Conservation (phyloP, 2,888 invertebrate species). For the Parelbella ahira region DNA sequence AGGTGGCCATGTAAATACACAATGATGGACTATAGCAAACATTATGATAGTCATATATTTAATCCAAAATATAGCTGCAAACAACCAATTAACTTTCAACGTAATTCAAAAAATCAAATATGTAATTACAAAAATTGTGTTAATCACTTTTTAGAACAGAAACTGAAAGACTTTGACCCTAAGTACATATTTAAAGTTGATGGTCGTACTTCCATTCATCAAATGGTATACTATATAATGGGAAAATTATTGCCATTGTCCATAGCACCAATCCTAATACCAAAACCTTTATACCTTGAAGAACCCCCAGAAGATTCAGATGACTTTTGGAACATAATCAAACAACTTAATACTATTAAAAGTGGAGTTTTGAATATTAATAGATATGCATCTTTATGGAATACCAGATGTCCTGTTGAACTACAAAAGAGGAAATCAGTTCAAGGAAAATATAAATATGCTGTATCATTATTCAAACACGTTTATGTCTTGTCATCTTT, state of each 20-base stretch:
- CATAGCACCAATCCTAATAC: constrained; percentile 54
- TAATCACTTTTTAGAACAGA: constrained; percentile 67
- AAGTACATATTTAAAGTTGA: constrained; percentile 80
- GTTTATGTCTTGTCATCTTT: constrained; percentile 80
- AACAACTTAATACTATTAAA: constrained; percentile 46
- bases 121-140: constrained; percentile 70
- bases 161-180: constrained; percentile 74
- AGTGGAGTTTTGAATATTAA: constrained; percentile 49
- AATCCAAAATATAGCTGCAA: constrained; percentile 68
- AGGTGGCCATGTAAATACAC: constrained; percentile 59
- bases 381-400: constrained; percentile 78
- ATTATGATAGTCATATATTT: constrained; percentile 43
- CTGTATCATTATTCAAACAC: constrained; percentile 82
- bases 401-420: constrained; percentile 82
- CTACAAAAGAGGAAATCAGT: constrained; percentile 74
- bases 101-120: constrained; percentile 65
- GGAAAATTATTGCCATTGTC: constrained; percentile 55
- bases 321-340: constrained; percentile 62
- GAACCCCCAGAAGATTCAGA: constrained; percentile 57
- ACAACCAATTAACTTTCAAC: constrained; percentile 65
- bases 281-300: constrained; percentile 60
- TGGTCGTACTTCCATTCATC: constrained; percentile 65
- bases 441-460: constrained; percentile 75
- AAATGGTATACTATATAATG: constrained; percentile 73
- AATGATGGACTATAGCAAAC: constrained; percentile 39